A percentile compares a stretch with the other conserved stretches of the same genome.
phyloP scores from a whole-genome alignment of 2,888 invertebrate genomes.

The Cheilosia pagana region DNA sequence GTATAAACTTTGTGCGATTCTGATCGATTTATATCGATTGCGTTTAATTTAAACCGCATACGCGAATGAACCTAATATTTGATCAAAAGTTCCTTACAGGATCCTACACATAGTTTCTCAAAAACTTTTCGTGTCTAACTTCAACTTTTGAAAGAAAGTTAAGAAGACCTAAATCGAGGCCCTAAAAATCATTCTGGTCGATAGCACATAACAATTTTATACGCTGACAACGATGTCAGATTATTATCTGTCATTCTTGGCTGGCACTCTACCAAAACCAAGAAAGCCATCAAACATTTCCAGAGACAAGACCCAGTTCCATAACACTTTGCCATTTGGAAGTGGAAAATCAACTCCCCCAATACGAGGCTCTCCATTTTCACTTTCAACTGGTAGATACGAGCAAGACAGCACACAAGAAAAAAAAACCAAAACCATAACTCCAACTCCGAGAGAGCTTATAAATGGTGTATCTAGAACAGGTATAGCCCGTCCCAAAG shows the following conservation, averaged over 20 bases:
- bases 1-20: no score
- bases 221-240: neutral
- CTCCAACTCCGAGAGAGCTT: constrained; percentile 8
- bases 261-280: neutral
- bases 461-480: constrained; percentile 36
- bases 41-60: no score
- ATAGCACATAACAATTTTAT: neutral
- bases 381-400: constrained; percentile 37
- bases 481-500: no score
- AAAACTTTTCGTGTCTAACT: no score
- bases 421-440: constrained; percentile 8
- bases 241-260: neutral
- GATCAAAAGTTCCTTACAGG: no score
- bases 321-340: constrained; percentile 31
- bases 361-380: constrained; percentile 3
- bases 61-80: no score
- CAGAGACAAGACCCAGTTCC: constrained; percentile 32
- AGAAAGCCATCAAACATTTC: constrained; percentile 8
- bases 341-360: constrained; percentile 25
- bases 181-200: no score
- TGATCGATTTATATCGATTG: no score
- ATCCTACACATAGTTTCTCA: no score
- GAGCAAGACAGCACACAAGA: constrained; percentile 9
- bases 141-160: no score
- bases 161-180: no score